Evolutionary conservation across 2,797 vertebrate species (phyloP).

Genomic region (Babyrousa celebensis): DNA sequence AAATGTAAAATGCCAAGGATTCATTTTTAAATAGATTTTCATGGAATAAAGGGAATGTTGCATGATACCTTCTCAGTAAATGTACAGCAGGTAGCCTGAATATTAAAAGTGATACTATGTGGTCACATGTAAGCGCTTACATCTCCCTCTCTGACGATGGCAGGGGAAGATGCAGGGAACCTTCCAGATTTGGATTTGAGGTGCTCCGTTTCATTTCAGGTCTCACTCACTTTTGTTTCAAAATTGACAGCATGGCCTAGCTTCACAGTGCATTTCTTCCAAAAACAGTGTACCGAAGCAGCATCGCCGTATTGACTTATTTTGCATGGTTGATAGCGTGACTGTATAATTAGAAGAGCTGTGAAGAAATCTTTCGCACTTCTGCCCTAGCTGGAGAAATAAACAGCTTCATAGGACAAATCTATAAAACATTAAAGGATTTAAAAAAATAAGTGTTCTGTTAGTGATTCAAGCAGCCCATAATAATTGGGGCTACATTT

Average conservation of each 20-base stretch:
- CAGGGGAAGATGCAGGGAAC: background rate
- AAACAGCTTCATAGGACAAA: slow-evolving; percentile 79
- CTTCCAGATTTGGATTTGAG: slow-evolving; percentile 53
- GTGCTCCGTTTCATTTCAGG: slow-evolving; percentile 58
- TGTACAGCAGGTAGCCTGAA: slow-evolving; percentile 52
- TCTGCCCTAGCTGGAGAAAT: slow-evolving; percentile 80
- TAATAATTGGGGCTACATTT: slow-evolving; percentile 77
- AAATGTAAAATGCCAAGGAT: slow-evolving; percentile 55
- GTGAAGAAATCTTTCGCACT: slow-evolving; percentile 85
- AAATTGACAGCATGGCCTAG: background rate
- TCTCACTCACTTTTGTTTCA: slow-evolving; percentile 67
- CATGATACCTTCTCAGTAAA: slow-evolving; percentile 1
- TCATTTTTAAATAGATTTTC: slow-evolving; percentile 22
- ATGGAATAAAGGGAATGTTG: slow-evolving; percentile 37
- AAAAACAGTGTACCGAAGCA: slow-evolving; percentile 64
- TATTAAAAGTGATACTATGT: slow-evolving; percentile 37
- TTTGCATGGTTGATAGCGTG: slow-evolving; percentile 80
- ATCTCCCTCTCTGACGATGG: background rate
- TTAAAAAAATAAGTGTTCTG: slow-evolving; percentile 80
- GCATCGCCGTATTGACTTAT: slow-evolving; percentile 72
- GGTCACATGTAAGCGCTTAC: background rate
- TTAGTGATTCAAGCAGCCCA: slow-evolving; percentile 75
- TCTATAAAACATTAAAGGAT: slow-evolving; percentile 82
- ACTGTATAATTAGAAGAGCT: slow-evolving; percentile 86
- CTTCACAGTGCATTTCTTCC: slow-evolving; percentile 69